Evolutionary conservation across 2,888 invertebrate species (phyloP).

Genomic region (Acholoe squamosa): DNA sequence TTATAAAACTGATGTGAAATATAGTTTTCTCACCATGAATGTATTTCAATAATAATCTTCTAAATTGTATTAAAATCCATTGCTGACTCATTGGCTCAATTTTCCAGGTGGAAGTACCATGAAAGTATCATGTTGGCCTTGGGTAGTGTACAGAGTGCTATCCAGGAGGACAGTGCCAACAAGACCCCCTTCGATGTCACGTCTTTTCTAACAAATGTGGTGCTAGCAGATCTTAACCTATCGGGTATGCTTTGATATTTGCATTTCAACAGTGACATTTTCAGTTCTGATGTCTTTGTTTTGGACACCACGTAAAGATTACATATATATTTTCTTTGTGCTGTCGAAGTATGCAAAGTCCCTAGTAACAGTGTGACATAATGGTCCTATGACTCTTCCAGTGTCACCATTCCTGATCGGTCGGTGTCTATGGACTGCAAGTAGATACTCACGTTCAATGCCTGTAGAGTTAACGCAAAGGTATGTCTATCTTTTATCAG

Average conservation of each 20-base stretch:
- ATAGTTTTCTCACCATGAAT: too few species aligned
- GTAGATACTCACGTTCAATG: slow-evolving; percentile 85
- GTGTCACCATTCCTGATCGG: slow-evolving; percentile 85
- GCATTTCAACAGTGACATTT: too few species aligned
- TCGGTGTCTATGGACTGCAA: slow-evolving; percentile 86
- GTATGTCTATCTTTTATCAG: slow-evolving; percentile 73
- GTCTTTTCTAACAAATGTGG: slow-evolving; percentile 84
- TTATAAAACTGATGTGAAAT: too few species aligned
- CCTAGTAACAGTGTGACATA: neutral
- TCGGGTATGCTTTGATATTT: slow-evolving; percentile 73
- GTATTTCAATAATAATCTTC: too few species aligned
- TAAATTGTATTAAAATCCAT: too few species aligned
- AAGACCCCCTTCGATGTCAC: slow-evolving; percentile 82
- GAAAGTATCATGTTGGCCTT: slow-evolving; percentile 88
- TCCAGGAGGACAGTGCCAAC: slow-evolving; percentile 81
- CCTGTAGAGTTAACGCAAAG: slow-evolving; percentile 84
- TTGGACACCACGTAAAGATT: neutral
- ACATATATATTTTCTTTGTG: neutral
- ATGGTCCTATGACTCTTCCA: slow-evolving; percentile 67
- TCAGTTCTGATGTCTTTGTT: too few species aligned
- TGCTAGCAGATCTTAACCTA: slow-evolving; percentile 84
- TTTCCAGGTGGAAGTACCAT: slow-evolving; percentile 87
- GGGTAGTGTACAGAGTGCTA: slow-evolving; percentile 85
- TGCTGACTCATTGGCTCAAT: neutral
- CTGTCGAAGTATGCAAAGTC: neutral